A percentile compares a stretch with the other conserved stretches of the same genome.
Evolutionary conservation across 35 echinoderm and acorn worm species (phyloP).

Genomic region (Patiria miniata): DNA sequence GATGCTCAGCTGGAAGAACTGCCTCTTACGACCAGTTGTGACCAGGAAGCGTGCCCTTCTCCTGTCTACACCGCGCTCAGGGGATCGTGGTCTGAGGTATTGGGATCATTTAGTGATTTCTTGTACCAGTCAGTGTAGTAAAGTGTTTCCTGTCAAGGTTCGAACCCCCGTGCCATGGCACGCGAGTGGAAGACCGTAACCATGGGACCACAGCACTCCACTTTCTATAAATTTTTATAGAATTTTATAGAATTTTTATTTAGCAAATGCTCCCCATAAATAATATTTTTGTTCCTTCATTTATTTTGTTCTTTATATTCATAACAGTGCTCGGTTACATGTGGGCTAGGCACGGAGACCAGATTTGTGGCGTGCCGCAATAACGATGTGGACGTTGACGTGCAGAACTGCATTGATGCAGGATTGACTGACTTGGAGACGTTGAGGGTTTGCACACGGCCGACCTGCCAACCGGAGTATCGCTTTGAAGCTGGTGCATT

Average conservation of each 20-base stretch:
- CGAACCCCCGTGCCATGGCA: too few species aligned
- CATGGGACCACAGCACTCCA: neutral
- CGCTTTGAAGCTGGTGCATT: conserved; percentile 39
- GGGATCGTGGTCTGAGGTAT: conserved; percentile 5
- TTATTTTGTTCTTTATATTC: neutral
- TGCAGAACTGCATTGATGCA: conserved; percentile 2
- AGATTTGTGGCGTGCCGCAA: conserved; percentile 54
- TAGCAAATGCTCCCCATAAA: too few species aligned
- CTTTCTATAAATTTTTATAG: neutral
- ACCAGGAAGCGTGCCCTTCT: neutral
- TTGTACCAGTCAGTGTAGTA: too few species aligned
- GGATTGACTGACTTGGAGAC: neutral
- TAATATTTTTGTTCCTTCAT: neutral
- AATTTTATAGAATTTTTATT: neutral
- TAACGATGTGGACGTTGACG: neutral
- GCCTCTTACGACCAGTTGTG: neutral
- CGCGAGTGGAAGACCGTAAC: neutral
- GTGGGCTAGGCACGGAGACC: conserved; percentile 53
- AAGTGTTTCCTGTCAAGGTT: neutral
- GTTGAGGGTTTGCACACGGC: neutral
- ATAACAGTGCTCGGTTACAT: conserved; percentile 77
- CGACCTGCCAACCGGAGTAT: conserved; percentile 18
- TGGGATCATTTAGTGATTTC: too few species aligned
- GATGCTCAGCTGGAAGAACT: neutral
- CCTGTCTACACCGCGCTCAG: neutral